Evolutionary conservation across 2,797 vertebrate genomes (phyloP), one percentile per base, ranked within the genome.

Genomic region (Trichosurus vulpecula): DNA sequence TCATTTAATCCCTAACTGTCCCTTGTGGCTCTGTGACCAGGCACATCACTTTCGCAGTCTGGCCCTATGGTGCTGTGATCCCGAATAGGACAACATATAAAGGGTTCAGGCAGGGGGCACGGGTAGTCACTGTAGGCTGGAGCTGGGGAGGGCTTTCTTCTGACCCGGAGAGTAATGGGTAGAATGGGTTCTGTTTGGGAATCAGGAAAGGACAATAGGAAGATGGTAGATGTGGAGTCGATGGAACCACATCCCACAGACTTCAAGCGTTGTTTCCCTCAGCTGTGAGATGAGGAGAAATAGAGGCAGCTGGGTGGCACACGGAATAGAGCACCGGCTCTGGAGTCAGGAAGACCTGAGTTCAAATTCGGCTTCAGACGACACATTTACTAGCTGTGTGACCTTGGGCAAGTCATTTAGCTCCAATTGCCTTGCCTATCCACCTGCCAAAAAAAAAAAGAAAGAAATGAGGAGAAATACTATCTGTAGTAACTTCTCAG

Each of bases 51-150:
- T 96, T 52, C 91, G 51, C 55, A 91, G 52, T 96, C 91, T 94
- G 90, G 13, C 90, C 93, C 96, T 92, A 95, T 31, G 53, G 30
- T 51, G 9, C 41, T 87, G 29, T 53, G 54, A 92, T 94, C 94
- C 92, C 55, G 81, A 87, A 91, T 95, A 93, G 92, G 93, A 53
- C 22, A 90, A 27, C 56, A 54, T 66, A 91, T 94, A 92, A 92
- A 14, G n/a, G 1, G 22, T 87, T 27, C 25, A 51, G 41, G 35
- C 4, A 2, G 35, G 19, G n/a, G 16, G n/a, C 14, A 74, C 0
- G 2, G n/a, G 19, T 8, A 16, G 31, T 81, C 41, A 11, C 47
- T 27, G 41, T 10, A 47, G 41, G n/a, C 61, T 41, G 56, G 41
- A 90, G 29, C 53, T 54, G 90, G 58, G 47, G 54, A 81, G 58